Evolutionary conservation across 2,888 invertebrate genomes (phyloP).

Genomic region (Hecatera dysodea): DNA sequence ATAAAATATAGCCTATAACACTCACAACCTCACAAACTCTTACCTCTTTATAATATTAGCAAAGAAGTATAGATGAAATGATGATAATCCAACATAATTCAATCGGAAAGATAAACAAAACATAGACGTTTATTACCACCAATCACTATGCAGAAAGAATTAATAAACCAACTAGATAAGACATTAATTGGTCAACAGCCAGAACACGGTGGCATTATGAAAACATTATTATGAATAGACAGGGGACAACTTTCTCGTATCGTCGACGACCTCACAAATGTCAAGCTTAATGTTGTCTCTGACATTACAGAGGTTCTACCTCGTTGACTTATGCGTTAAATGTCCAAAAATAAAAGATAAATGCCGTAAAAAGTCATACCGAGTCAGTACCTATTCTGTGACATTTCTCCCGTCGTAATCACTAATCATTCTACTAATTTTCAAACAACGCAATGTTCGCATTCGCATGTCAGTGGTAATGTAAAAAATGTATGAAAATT

Average conservation of each 20-base stretch:
- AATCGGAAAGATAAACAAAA: neutral
- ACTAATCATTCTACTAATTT: too few species aligned
- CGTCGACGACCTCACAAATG: constrained; percentile 55
- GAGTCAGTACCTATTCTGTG: neutral
- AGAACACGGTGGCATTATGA: constrained; percentile 39
- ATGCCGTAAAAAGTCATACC: neutral
- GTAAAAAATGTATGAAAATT: too few species aligned
- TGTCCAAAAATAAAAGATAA: constrained; percentile 22
- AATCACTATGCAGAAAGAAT: neutral
- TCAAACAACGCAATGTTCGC: too few species aligned
- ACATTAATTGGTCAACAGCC: constrained; percentile 4
- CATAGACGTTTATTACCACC: neutral
- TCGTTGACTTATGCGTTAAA: constrained; percentile 43
- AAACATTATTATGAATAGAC: constrained; percentile 25
- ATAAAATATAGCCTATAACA: too few species aligned
- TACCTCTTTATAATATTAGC: too few species aligned
- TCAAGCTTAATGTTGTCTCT: constrained; percentile 40
- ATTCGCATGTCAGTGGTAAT: too few species aligned
- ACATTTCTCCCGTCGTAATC: too few species aligned
- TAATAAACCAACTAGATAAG: neutral
- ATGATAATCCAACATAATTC: neutral
- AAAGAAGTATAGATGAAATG: too few species aligned
- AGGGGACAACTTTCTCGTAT: constrained; percentile 39
- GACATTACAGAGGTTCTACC: constrained; percentile 45
- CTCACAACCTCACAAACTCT: too few species aligned